Percentiles rank a stretch among this genome's conserved stretches.
Conservation (phyloP, 2,113 vertebrate species). For the Calonectris borealis region DNA sequence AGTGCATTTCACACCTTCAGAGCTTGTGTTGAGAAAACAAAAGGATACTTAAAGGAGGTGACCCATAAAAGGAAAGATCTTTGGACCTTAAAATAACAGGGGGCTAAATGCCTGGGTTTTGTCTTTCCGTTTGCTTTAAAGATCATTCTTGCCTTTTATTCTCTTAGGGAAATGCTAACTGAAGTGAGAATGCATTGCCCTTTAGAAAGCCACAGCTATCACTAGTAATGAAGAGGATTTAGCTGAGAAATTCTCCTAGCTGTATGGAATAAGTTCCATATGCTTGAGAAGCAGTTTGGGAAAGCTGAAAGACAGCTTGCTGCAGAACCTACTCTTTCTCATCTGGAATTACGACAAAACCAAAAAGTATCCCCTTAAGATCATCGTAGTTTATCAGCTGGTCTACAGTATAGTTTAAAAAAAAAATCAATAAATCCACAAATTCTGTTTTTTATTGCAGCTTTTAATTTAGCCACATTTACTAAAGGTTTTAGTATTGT, state of each 20-base stretch:
- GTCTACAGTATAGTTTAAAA: background rate
- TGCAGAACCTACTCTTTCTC: background rate
- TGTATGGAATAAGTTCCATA: background rate
- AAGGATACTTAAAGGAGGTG: background rate
- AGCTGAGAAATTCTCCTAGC: background rate
- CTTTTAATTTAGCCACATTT: background rate
- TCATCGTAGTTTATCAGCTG: background rate
- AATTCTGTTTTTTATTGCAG: background rate
- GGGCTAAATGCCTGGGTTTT: conserved; percentile 1
- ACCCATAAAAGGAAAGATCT: conserved; percentile 1
- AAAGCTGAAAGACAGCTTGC: background rate
- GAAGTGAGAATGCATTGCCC: background rate
- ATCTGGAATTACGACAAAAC: background rate
- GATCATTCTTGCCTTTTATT: background rate
- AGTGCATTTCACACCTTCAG: background rate
- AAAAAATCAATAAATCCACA: background rate
- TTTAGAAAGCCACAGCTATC: background rate
- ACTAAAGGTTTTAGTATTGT: background rate
- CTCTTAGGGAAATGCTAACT: background rate
- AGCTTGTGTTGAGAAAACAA: background rate
- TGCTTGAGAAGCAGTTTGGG: background rate
- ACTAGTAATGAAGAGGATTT: background rate
- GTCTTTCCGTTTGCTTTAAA: background rate
- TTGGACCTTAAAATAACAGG: background rate
- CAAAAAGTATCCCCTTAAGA: background rate